Evolutionary conservation across 2,113 vertebrate species (phyloP).

Genomic region (Oncorhynchus kisutch): DNA sequence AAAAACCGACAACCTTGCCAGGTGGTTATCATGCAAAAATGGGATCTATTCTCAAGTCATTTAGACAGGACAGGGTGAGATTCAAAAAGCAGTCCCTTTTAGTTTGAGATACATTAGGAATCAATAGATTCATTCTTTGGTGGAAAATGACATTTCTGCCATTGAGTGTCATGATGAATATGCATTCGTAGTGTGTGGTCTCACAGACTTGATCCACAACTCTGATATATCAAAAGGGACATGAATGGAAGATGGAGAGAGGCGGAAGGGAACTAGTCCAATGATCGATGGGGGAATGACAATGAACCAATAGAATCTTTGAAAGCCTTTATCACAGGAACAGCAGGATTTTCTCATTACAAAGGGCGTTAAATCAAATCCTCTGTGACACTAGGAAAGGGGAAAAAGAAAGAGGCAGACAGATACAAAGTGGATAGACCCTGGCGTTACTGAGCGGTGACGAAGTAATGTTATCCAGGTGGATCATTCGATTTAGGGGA

Average conservation of each 20-base stretch:
- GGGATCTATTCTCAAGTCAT: background rate
- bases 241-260: constrained; percentile 35
- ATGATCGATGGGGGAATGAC: constrained; percentile 40
- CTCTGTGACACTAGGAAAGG: constrained; percentile 1
- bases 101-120: background rate
- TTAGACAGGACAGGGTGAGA: background rate
- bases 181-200: constrained; percentile 23
- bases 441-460: background rate
- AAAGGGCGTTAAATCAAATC: constrained; percentile 25
- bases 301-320: constrained; percentile 33
- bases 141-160: background rate
- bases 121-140: constrained; percentile 1
- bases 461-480: constrained; percentile 25
- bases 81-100: background rate
- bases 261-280: constrained; percentile 6
- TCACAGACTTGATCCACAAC: constrained; percentile 27
- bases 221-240: constrained; percentile 9
- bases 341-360: constrained; percentile 29
- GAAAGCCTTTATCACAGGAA: constrained; percentile 40
- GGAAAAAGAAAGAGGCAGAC: constrained; percentile 6
- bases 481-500: background rate
- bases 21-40: background rate
- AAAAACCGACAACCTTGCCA: background rate
- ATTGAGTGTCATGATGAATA: constrained; percentile 10
- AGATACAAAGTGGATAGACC: constrained; percentile 21